Base-by-base conservation (phyloP, 2,888 invertebrate genomes). In the Lithophane leautieri region DNA sequence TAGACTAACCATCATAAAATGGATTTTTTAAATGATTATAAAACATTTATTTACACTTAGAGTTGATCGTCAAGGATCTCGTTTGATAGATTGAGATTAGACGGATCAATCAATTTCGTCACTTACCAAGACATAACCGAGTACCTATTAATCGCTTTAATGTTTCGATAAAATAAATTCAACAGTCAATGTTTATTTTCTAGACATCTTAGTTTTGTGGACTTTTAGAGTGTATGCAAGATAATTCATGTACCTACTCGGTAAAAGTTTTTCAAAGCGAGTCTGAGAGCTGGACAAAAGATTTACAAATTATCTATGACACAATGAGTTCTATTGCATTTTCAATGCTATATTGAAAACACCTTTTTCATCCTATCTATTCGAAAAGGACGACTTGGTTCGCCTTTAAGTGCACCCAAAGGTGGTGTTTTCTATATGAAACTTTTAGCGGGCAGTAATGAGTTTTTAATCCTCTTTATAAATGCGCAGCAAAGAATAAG, bases 51-150 rank as follows among this genome's bases (percentile, higher is more conserved):
- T 28, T 54, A 16, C 16, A 12, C 22, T 7, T 12, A 47, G 6
- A 34, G 34, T 8, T 8, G 14, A 25, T 68, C 14, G 8, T 19
- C 12, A 70, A 40, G 9, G 25, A 44, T 34, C 34, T 34, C n/a
- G 34, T 9, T 66, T 69, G 63, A 73, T 34, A 58, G 63, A 70
- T 76, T 65, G 69, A 70, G 61, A 63, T 73, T 28, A 58, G 40
- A 25, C 60, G 52, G 61, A 25, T 62, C 42, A 50, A 78, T 78
- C 60, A 62, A 54, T 81, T 54, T 63, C 54, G 61, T 25, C 47
- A 56, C 63, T 25, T 11, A 54, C 22, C 4, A 16, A 16, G 22
- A 28, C 22, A 16, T 65, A 47, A 47, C 34, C 34, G 19, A n/a
- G 22, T 25, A 65, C 25, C 47, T 22, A 40, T 40, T 12, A 40